Evolutionary conservation across 2,113 vertebrate species (phyloP).

Genomic region (Cepphus grylle): DNA sequence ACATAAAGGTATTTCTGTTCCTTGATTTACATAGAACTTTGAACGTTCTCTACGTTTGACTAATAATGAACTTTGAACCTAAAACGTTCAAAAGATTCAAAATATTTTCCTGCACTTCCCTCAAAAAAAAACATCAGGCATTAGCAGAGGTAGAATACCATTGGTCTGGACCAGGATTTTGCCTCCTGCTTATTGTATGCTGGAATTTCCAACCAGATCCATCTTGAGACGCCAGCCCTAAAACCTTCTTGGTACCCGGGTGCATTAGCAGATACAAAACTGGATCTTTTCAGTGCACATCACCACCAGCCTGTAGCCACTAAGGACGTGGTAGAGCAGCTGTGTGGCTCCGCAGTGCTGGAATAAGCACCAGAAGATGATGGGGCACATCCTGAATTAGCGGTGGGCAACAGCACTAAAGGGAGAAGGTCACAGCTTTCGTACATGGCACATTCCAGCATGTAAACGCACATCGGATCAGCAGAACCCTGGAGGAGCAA

Average conservation of each 20-base stretch:
- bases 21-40: neutral
- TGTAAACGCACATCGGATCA: no score
- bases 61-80: neutral
- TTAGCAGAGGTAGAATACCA: neutral
- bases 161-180: neutral
- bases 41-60: neutral
- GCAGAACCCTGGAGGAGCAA: neutral
- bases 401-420: neutral
- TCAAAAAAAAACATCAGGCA: neutral
- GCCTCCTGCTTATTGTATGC: neutral
- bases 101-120: neutral
- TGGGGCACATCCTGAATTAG: neutral
- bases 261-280: neutral
- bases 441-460: neutral
- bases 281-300: fast-evolving
- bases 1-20: neutral
- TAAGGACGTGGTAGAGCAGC: neutral
- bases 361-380: neutral
- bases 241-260: neutral
- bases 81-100: neutral
- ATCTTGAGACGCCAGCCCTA: neutral
- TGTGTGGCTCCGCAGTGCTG: neutral
- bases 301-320: neutral
- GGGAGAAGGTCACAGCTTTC: neutral
- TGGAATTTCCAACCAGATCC: neutral